Conservation (phyloP, 2,113 vertebrate species). For the Hystrix brachyura region DNA sequence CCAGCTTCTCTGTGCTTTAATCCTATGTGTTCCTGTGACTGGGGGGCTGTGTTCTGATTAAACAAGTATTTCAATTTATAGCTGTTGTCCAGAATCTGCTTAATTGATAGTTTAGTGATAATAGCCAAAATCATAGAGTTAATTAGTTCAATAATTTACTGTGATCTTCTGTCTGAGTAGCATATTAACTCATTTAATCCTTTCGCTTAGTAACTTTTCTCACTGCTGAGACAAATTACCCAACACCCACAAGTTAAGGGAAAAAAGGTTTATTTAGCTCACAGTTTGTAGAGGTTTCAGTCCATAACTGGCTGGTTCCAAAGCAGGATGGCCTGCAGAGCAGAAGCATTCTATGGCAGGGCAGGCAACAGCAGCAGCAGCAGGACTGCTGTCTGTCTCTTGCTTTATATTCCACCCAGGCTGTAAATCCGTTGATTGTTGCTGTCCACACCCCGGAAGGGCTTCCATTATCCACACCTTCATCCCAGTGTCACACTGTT, state of each 20-base stretch:
- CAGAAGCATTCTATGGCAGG: not conserved
- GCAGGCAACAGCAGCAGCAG: not conserved
- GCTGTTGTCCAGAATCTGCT: not conserved
- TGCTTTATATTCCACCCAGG: not conserved
- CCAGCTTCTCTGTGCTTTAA: not conserved
- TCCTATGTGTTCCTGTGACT: not conserved
- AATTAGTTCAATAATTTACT: not conserved
- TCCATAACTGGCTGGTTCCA: not conserved
- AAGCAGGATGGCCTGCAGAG: not conserved
- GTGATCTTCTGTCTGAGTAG: too few relatives aligned
- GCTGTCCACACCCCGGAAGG: not conserved
- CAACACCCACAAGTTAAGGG: not conserved
- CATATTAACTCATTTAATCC: not conserved
- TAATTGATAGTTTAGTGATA: not conserved
- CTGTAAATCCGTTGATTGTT: not conserved
- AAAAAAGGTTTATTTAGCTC: not conserved
- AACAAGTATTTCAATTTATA: conserved; percentile 24
- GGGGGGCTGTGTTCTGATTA: conserved; percentile 14
- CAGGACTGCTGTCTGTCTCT: not conserved
- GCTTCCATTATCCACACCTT: too few relatives aligned
- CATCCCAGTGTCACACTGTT: too few relatives aligned
- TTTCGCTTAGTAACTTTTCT: not conserved
- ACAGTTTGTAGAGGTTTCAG: not conserved
- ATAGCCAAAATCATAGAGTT: conserved; percentile 16
- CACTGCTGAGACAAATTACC: not conserved